Conservation (phyloP, 2,113 vertebrate genomes). For the Cinclus mexicanus region DNA sequence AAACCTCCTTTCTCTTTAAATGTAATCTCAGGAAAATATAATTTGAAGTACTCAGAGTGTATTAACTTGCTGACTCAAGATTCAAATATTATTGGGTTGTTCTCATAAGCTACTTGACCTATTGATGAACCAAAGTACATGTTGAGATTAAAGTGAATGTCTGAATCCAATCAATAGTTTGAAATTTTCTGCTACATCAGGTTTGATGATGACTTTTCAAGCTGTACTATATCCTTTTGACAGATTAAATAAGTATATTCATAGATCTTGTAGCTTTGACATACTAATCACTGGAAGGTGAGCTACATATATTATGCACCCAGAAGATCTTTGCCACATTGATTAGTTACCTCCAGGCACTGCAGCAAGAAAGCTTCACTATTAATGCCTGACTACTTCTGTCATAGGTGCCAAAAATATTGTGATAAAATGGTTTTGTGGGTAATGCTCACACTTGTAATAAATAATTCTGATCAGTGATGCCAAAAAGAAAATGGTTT, state of each 20-base stretch:
- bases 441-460: not conserved
- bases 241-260: constrained; percentile 40
- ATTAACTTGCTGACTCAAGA: not conserved
- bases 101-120: constrained; percentile 17
- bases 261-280: constrained; percentile 54
- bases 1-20: not conserved
- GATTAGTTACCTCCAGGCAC: constrained; percentile 40
- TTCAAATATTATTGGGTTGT: not conserved
- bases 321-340: constrained; percentile 34
- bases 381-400: constrained; percentile 15
- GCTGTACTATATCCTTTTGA: constrained; percentile 41
- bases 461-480: not conserved
- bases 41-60: not conserved
- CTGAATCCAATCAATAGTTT: constrained; percentile 39
- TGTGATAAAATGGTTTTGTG: constrained; percentile 11
- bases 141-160: constrained; percentile 24
- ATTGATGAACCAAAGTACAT: not conserved
- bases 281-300: constrained; percentile 45
- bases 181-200: constrained; percentile 59
- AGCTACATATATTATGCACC: constrained; percentile 12
- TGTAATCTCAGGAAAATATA: not conserved
- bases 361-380: not conserved
- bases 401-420: constrained; percentile 8
- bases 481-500: not conserved
- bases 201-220: constrained; percentile 46